Percentiles rank a stretch among this genome's conserved stretches.
Conservation (phyloP, 2,113 vertebrate genomes). For the Tringa solitaria region DNA sequence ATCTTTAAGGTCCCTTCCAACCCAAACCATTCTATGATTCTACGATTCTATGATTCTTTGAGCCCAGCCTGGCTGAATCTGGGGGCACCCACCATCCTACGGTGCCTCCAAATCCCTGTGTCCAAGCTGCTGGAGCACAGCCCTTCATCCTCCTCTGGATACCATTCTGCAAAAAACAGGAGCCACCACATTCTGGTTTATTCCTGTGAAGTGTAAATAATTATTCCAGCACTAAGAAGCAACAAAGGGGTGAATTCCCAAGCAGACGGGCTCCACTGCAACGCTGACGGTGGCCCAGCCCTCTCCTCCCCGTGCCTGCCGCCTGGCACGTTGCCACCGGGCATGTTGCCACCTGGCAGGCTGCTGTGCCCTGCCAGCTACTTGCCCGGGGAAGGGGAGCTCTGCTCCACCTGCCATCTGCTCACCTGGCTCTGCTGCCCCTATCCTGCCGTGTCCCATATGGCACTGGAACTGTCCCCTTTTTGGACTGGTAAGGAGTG, state of each 20-base stretch:
- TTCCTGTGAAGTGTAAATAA: not conserved
- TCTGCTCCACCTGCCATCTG: conserved; percentile 9
- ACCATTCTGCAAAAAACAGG: not conserved
- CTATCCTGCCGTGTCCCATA: fast-evolving
- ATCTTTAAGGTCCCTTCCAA: no score
- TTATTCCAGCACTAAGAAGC: not conserved
- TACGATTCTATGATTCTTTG: no score
- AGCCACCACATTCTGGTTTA: not conserved
- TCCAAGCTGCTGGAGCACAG: not conserved
- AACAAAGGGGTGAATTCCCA: not conserved
- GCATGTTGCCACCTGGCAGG: not conserved
- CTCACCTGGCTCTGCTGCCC: not conserved
- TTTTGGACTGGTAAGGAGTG: fast-evolving
- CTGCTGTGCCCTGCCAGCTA: not conserved
- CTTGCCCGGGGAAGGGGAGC: not conserved
- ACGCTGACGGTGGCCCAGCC: not conserved
- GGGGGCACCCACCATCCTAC: fast-evolving
- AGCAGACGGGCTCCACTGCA: not conserved
- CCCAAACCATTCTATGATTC: no score
- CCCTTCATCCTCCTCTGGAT: not conserved
- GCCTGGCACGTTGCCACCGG: not conserved
- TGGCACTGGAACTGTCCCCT: not conserved
- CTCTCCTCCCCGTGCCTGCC: not conserved
- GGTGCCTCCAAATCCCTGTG: not conserved
- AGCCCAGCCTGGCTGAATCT: not conserved